Conservation (phyloP, 2,888 invertebrate species). For the Limnephilus marmoratus region DNA sequence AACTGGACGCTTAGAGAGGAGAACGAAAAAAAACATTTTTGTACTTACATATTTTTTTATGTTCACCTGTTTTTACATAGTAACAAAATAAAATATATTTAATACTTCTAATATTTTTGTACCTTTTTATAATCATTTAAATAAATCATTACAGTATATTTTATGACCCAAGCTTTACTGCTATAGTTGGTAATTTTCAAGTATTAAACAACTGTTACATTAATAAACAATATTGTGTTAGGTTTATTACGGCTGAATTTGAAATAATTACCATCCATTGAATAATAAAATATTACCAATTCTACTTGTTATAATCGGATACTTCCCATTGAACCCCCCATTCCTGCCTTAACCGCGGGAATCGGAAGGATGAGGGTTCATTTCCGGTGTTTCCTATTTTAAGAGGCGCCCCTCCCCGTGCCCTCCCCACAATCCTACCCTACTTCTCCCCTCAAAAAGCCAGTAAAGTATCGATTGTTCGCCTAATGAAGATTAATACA, state of each 20-base stretch:
- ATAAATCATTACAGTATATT: too few relatives aligned
- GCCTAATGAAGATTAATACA: slow-evolving; percentile 40
- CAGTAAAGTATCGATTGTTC: slow-evolving; percentile 30
- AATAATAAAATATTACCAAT: not conserved
- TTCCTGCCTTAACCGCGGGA: slow-evolving; percentile 5
- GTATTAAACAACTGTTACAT: not conserved
- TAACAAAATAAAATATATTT: too few relatives aligned
- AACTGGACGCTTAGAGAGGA: too few relatives aligned
- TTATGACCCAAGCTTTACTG: too few relatives aligned
- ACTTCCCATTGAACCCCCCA: not conserved
- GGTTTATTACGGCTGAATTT: not conserved
- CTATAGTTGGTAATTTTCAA: too few relatives aligned
- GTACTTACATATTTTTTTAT: too few relatives aligned
- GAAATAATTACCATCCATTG: not conserved
- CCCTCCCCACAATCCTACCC: not conserved
- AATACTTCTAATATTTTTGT: too few relatives aligned
- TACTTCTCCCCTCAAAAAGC: not conserved
- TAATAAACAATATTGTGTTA: not conserved
- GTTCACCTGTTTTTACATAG: too few relatives aligned
- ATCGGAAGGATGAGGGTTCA: slow-evolving; percentile 28
- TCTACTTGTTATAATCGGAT: not conserved
- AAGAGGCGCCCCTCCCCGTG: not conserved
- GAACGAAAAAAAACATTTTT: too few relatives aligned
- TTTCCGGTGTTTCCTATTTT: slow-evolving; percentile 23
- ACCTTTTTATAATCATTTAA: too few relatives aligned